These are phyloP conservation scores for Chaenocephalus aceratus DNA, from an alignment of 2,113 vertebrate genomes.

Conservation along the genomic window DNA sequence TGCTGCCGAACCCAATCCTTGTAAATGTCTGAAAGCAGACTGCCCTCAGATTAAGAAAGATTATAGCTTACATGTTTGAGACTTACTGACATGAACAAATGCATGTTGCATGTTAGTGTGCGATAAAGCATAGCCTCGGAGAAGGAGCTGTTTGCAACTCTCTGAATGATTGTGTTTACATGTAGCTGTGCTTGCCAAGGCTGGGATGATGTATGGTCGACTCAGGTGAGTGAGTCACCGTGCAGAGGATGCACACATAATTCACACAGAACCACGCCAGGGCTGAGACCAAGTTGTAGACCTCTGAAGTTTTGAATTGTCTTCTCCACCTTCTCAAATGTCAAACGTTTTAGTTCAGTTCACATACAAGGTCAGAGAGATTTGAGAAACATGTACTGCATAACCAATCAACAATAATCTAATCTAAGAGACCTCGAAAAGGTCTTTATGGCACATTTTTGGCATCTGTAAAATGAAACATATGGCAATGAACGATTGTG, in stretches of 20 bases:
- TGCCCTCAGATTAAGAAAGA: slow-evolving; percentile 54
- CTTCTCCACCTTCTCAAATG: neutral
- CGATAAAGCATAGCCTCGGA: slow-evolving; percentile 52
- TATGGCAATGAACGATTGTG: neutral
- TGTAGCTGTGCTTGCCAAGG: slow-evolving; percentile 45
- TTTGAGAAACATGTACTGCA: neutral
- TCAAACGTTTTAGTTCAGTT: neutral
- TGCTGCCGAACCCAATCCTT: slow-evolving; percentile 21
- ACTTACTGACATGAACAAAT: slow-evolving; percentile 56
- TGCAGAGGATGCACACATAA: slow-evolving; percentile 13
- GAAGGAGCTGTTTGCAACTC: slow-evolving; percentile 28
- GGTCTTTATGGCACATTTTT: too few species aligned
- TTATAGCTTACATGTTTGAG: slow-evolving; percentile 49
- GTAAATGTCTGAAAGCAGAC: slow-evolving; percentile 27
- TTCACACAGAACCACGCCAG: neutral
- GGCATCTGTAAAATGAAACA: neutral
- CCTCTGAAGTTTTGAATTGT: slow-evolving; percentile 1
- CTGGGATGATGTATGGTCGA: slow-evolving; percentile 35
- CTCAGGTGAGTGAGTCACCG: slow-evolving; percentile 39
- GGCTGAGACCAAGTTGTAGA: neutral
- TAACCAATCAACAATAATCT: neutral
- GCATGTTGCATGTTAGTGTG: slow-evolving; percentile 50
- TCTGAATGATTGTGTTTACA: slow-evolving; percentile 48
- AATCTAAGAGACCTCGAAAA: too few species aligned
- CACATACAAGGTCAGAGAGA: neutral